These are phyloP conservation scores for Datnioides undecimradiatus DNA, from an alignment of 2,113 vertebrate genomes.

Conservation along the genomic window DNA sequence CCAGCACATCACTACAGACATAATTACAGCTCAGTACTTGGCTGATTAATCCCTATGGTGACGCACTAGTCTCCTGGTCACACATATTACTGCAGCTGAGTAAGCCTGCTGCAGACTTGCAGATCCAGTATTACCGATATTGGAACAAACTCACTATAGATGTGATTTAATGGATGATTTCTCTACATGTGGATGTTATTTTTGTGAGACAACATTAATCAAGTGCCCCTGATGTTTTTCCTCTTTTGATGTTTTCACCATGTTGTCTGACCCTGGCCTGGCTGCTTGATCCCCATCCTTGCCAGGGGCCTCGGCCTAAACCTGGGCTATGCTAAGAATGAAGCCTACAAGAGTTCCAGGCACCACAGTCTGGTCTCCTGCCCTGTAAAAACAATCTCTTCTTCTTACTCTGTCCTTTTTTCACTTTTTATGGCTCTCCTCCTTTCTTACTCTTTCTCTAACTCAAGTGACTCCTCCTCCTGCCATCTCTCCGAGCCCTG, in stretches of 20 bases:
- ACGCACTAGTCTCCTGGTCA: not conserved
- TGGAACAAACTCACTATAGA: not conserved
- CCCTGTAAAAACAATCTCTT: constrained; percentile 59
- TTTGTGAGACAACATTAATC: constrained; percentile 30
- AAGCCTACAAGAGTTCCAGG: constrained; percentile 55
- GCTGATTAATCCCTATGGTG: not conserved
- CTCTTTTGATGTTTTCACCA: constrained; percentile 46
- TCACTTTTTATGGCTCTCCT: constrained; percentile 24
- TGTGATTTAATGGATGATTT: constrained; percentile 17
- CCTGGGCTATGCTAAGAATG: constrained; percentile 74
- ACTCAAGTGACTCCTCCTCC: constrained; percentile 17
- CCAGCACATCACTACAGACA: constrained; percentile 18
- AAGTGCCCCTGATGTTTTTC: constrained; percentile 28
- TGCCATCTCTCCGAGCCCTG: not conserved
- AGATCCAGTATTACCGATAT: not conserved
- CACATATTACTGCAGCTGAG: not conserved
- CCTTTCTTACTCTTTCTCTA: not conserved
- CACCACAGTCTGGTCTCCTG: constrained; percentile 61
- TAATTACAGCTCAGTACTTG: constrained; percentile 10
- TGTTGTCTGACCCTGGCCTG: constrained; percentile 26
- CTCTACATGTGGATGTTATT: constrained; percentile 22
- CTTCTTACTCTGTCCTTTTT: constrained; percentile 26
- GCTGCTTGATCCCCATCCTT: constrained; percentile 53
- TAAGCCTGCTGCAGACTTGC: not conserved
- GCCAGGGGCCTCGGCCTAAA: constrained; percentile 63